These are phyloP conservation scores for Drosophila subsilvestris DNA, from an alignment of 2,888 invertebrate genomes.

Conservation along the genomic window DNA sequence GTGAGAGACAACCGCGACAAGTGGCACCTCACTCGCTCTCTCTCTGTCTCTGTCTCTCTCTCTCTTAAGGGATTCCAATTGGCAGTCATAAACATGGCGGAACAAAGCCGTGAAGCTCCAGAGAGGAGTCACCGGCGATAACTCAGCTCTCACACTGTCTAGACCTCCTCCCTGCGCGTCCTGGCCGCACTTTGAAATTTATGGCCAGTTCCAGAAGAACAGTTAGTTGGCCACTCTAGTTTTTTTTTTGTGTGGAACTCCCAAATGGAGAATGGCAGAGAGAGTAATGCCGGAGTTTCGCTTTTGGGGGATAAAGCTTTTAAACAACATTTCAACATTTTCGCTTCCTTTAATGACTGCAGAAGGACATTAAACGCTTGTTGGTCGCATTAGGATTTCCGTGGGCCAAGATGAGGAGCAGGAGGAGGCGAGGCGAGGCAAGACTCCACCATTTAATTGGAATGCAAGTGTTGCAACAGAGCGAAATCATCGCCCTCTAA, in stretches of 20 bases:
- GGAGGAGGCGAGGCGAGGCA: slow-evolving; percentile 46
- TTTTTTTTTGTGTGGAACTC: slow-evolving; percentile 29
- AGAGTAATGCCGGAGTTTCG: slow-evolving; percentile 9
- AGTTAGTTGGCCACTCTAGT: slow-evolving; percentile 51
- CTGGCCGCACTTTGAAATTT: slow-evolving; percentile 50
- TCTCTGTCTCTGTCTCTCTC: slow-evolving; percentile 26
- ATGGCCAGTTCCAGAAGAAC: slow-evolving; percentile 54
- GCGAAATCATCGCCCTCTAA: slow-evolving; percentile 31
- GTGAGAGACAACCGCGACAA: slow-evolving; percentile 15
- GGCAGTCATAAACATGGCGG: slow-evolving; percentile 36
- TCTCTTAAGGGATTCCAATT: not conserved
- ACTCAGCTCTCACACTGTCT: slow-evolving; percentile 3
- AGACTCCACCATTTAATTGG: slow-evolving; percentile 31
- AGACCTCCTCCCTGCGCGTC: slow-evolving; percentile 1
- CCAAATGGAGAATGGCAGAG: not conserved
- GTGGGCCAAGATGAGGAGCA: slow-evolving; percentile 56
- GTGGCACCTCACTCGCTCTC: slow-evolving; percentile 31
- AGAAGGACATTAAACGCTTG: slow-evolving; percentile 72
- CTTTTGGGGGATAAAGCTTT: slow-evolving; percentile 59
- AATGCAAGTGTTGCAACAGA: slow-evolving; percentile 32
- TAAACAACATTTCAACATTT: slow-evolving; percentile 39
- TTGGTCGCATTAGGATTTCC: slow-evolving; percentile 73
- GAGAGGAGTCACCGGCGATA: not conserved
- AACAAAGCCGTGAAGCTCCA: slow-evolving; percentile 14
- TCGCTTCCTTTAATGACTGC: slow-evolving; percentile 68